phyloP scores from a whole-genome alignment of 2,797 vertebrate genomes.

The Eulemur rubriventer region DNA sequence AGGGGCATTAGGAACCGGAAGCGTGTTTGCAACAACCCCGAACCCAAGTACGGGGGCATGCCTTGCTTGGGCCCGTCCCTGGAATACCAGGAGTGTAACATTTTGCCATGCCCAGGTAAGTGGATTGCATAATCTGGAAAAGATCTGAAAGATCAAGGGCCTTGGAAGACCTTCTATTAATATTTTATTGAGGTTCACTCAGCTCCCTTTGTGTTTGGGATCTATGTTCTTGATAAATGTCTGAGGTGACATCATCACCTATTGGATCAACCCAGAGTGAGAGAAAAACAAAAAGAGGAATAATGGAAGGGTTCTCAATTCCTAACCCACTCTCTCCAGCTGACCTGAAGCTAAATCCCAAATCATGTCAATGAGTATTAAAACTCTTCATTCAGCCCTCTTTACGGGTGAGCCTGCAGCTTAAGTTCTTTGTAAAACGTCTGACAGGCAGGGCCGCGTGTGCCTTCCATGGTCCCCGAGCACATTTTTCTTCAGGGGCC shows the following conservation, averaged over 20 bases:
- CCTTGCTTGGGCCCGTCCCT: conserved; percentile 92
- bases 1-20: conserved; percentile 94
- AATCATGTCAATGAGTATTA: fast-evolving
- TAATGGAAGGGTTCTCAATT: not conserved
- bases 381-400: too few species aligned
- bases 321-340: not conserved
- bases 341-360: too few species aligned
- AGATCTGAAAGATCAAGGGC: fast-evolving
- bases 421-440: fast-evolving
- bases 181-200: too few species aligned
- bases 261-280: not conserved
- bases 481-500: too few species aligned
- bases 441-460: too few species aligned
- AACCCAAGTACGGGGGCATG: conserved; percentile 94
- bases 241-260: not conserved
- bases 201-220: not conserved
- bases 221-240: not conserved
- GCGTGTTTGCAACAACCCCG: conserved; percentile 94
- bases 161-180: not conserved
- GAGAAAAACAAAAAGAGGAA: not conserved
- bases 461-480: too few species aligned
- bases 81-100: conserved; percentile 98
- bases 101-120: conserved; percentile 96
- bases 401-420: too few species aligned
- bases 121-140: fast-evolving